These are phyloP conservation scores for Hippocampus zosterae DNA, from an alignment of 2,113 vertebrate genomes.

Conservation along the genomic window DNA sequence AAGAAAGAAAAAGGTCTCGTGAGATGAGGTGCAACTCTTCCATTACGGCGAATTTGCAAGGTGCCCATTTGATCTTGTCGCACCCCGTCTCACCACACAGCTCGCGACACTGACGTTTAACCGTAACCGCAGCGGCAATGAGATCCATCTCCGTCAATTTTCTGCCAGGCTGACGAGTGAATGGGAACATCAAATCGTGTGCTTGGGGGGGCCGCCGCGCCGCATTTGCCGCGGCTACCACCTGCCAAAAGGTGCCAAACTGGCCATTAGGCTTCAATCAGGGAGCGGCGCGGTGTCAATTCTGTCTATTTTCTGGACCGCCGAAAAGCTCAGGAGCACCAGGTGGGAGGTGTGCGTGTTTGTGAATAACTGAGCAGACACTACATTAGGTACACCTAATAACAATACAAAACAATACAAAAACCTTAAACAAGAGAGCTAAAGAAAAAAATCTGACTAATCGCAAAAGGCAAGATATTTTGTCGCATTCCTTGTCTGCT, in stretches of 20 bases:
- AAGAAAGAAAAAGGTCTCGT: neutral
- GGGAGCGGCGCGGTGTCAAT: slow-evolving; percentile 45
- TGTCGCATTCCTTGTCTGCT: no score
- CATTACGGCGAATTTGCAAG: neutral
- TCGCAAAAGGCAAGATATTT: no score
- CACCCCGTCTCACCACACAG: no score
- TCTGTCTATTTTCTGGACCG: slow-evolving; percentile 54
- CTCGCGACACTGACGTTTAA: slow-evolving; percentile 29
- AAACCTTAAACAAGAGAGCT: no score
- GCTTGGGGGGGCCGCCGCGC: slow-evolving; percentile 51
- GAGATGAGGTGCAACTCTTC: neutral
- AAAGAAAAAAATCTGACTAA: no score
- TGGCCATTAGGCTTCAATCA: slow-evolving; percentile 65
- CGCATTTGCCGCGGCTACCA: slow-evolving; percentile 46
- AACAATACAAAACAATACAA: no score
- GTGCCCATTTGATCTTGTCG: neutral
- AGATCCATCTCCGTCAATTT: slow-evolving; percentile 62
- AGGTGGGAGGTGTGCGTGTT: neutral
- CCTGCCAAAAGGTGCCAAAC: slow-evolving; percentile 36
- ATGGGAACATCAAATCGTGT: slow-evolving; percentile 54
- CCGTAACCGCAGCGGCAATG: slow-evolving; percentile 45
- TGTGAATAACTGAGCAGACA: neutral
- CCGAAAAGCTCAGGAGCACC: neutral
- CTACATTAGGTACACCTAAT: neutral
- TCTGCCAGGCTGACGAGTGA: slow-evolving; percentile 37